Conservation (phyloP, 2,113 vertebrate species). For the Sphyrna mokarran region DNA sequence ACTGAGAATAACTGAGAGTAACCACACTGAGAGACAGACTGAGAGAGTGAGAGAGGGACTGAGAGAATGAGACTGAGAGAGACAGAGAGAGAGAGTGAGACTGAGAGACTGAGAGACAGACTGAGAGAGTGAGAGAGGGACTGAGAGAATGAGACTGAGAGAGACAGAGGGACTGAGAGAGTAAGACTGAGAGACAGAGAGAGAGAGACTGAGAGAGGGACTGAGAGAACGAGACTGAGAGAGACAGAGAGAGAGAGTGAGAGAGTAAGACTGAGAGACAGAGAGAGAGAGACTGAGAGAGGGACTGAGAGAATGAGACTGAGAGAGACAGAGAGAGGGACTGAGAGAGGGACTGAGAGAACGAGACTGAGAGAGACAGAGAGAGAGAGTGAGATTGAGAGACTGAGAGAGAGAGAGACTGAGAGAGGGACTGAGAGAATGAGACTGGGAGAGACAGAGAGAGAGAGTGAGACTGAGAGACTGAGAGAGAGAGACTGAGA, state of each 20-base stretch:
- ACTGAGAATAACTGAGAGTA: too few species aligned
- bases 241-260: neutral
- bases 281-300: neutral
- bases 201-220: neutral
- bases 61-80: neutral
- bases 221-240: neutral
- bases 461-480: neutral
- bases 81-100: neutral
- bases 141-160: neutral
- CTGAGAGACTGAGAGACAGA: neutral
- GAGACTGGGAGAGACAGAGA: neutral
- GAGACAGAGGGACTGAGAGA: neutral
- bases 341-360: neutral
- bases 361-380: neutral
- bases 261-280: neutral
- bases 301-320: neutral
- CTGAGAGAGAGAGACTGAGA: neutral
- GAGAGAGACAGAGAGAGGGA: neutral
- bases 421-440: neutral
- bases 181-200: too few species aligned
- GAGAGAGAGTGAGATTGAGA: neutral
- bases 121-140: neutral
- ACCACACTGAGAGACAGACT: too few species aligned
- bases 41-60: neutral
- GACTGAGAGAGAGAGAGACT: too few species aligned